phyloP scores from a whole-genome alignment of 53 echinoderm and acorn worm species.

The Zoroaster sp. region DNA sequence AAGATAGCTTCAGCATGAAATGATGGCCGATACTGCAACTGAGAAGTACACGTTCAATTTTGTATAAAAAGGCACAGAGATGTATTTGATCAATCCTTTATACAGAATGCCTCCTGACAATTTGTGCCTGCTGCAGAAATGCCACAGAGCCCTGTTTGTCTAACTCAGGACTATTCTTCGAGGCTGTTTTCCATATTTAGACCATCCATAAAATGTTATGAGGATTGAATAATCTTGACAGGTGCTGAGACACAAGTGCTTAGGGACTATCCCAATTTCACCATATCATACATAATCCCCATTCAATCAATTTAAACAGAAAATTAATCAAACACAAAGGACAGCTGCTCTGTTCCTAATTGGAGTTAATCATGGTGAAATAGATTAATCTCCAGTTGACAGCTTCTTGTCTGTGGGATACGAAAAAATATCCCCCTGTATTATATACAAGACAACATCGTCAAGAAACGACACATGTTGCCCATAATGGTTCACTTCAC shows the following conservation, averaged over 20 bases:
- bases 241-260: not conserved
- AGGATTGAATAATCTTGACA: slow-evolving; percentile 2
- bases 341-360: slow-evolving; percentile 13
- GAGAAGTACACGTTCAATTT: not conserved
- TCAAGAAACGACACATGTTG: not conserved
- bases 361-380: not conserved
- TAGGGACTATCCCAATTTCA: not conserved
- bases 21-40: not conserved
- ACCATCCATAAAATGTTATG: slow-evolving; percentile 1
- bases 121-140: not conserved
- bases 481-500: not conserved
- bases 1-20: not conserved
- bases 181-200: not conserved
- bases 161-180: not conserved
- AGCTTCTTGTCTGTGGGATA: not conserved
- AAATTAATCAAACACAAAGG: not conserved
- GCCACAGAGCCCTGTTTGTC: not conserved
- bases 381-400: slow-evolving; percentile 21
- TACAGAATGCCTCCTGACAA: not conserved
- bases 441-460: not conserved
- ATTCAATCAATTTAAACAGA: slow-evolving; percentile 6
- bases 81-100: not conserved
- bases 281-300: slow-evolving; percentile 9
- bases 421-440: not conserved
- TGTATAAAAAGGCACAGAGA: too few species aligned